A percentile compares a stretch with the other conserved stretches of the same genome.
Evolutionary conservation across 2,113 vertebrate genomes (phyloP).

Genomic region (Saguinus imperator): DNA sequence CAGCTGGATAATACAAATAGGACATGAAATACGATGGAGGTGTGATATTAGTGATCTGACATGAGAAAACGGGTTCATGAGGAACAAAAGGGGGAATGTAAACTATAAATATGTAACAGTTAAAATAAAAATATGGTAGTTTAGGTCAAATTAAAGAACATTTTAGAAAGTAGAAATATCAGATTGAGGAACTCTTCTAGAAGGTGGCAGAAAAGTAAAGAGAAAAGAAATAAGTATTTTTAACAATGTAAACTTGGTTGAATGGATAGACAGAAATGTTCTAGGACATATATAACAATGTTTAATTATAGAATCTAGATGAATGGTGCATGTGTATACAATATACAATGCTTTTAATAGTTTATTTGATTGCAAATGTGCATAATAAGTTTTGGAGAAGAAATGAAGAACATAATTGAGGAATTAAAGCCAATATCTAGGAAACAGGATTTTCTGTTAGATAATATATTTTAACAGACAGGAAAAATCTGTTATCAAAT

Average conservation of each 20-base stretch:
- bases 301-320: background rate
- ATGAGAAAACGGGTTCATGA: too few species aligned
- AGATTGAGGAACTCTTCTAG: background rate
- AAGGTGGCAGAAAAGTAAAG: background rate
- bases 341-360: background rate
- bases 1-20: background rate
- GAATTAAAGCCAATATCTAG: background rate
- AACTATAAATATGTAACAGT: background rate
- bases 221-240: background rate
- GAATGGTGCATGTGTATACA: too few species aligned
- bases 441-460: background rate
- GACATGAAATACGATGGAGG: too few species aligned
- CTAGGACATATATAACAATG: background rate
- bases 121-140: background rate
- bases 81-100: background rate
- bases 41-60: background rate
- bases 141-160: background rate
- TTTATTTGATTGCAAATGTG: background rate
- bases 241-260: background rate
- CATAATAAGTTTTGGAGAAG: background rate
- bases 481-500: background rate
- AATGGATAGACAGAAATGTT: background rate
- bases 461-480: background rate
- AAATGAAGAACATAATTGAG: background rate
- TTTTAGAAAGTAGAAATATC: background rate